Conservation (phyloP, 2,797 vertebrate genomes). For the Helicolenus hilgendorfi region DNA sequence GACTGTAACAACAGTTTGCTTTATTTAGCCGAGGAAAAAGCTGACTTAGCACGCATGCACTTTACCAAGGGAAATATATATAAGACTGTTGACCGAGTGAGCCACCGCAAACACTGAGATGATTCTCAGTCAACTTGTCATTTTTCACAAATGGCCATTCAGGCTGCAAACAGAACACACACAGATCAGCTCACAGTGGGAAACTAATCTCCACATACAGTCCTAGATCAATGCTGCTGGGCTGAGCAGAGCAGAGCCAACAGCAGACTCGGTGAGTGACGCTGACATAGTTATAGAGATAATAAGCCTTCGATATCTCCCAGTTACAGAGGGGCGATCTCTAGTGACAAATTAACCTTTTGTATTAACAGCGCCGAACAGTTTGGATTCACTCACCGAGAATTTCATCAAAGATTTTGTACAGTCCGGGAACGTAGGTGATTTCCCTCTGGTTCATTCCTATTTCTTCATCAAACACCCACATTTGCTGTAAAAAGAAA, state of each 20-base stretch:
- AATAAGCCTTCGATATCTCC: constrained; percentile 5
- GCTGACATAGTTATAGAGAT: neutral
- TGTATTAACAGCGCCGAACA: neutral
- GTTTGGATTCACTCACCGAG: constrained; percentile 91
- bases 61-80: constrained; percentile 9
- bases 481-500: constrained; percentile 93
- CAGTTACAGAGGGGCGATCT: neutral
- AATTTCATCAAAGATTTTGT: constrained; percentile 99
- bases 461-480: constrained; percentile 98
- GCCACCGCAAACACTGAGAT: constrained; percentile 4
- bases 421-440: constrained; percentile 97
- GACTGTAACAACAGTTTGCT: constrained; percentile 11
- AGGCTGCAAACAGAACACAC: constrained; percentile 6
- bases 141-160: constrained; percentile 4
- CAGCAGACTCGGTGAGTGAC: neutral
- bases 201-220: constrained; percentile 20
- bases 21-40: neutral
- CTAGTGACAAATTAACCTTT: constrained; percentile 22
- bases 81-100: neutral
- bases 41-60: neutral
- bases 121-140: neutral
- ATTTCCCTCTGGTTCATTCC: constrained; percentile 99
- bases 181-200: neutral
- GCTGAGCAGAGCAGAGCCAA: neutral
- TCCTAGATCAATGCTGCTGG: neutral